phyloP scores from a whole-genome alignment of 2,888 invertebrate species.

The Hirtodrosophila histrioides region DNA sequence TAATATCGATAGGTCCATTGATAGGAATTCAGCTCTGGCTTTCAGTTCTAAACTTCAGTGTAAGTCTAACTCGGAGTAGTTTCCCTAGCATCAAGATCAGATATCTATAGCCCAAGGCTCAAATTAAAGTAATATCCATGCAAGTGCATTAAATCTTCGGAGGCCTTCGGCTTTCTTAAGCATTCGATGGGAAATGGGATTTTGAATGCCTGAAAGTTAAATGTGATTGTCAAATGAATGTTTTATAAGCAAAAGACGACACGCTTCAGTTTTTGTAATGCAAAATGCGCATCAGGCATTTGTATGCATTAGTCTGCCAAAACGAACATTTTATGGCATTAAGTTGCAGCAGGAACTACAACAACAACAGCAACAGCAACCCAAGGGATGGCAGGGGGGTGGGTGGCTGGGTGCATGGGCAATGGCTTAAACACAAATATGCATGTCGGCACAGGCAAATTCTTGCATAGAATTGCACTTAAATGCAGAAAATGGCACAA shows the following conservation, averaged over 20 bases:
- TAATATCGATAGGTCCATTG: no score
- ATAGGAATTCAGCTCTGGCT: no score
- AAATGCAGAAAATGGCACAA: slow-evolving; percentile 77
- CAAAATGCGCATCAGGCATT: slow-evolving; percentile 75
- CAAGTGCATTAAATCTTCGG: no score
- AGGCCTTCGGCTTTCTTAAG: slow-evolving; percentile 4
- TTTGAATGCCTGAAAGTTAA: slow-evolving; percentile 47
- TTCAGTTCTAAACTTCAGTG: no score
- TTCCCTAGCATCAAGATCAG: no score
- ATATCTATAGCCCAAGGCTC: no score
- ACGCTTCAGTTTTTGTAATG: slow-evolving; percentile 62
- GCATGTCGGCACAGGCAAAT: slow-evolving; percentile 75
- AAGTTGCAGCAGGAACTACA: slow-evolving; percentile 39
- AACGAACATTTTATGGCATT: slow-evolving; percentile 78
- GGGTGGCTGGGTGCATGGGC: slow-evolving; percentile 22
- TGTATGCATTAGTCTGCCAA: slow-evolving; percentile 77
- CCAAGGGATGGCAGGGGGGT: not conserved
- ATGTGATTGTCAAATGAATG: slow-evolving; percentile 60
- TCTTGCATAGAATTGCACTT: slow-evolving; percentile 79
- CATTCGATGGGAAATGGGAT: slow-evolving; percentile 12
- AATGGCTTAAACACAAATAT: slow-evolving; percentile 78
- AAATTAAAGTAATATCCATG: no score
- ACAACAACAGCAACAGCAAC: slow-evolving; percentile 5
- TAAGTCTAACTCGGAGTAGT: no score
- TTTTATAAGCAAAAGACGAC: slow-evolving; percentile 51